These are phyloP conservation scores for Nibea coibor DNA, from an alignment of 2,113 vertebrate species.

Conservation along the genomic window DNA sequence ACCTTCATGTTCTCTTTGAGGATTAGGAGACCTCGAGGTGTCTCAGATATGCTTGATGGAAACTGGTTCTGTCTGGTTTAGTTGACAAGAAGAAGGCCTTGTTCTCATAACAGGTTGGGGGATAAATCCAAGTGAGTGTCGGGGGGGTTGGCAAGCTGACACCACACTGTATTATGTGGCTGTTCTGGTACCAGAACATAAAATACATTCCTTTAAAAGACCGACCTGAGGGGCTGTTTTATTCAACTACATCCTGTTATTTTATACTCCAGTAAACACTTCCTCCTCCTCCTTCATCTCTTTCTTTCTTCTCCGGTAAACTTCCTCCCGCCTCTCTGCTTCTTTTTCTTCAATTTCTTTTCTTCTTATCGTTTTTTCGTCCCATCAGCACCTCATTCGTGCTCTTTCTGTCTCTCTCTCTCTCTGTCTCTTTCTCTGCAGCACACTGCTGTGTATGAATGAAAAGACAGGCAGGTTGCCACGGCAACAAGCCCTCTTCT, in stretches of 20 bases:
- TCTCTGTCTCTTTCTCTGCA: conserved; percentile 20
- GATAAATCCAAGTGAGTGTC: too few species aligned
- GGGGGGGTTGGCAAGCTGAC: too few species aligned
- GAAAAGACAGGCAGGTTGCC: conserved; percentile 32
- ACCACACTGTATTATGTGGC: too few species aligned
- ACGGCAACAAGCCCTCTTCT: conserved; percentile 37
- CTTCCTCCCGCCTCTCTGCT: neutral
- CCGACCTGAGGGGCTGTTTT: too few species aligned
- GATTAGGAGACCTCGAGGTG: too few species aligned
- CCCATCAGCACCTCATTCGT: conserved; percentile 38
- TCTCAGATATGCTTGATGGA: too few species aligned
- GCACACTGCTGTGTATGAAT: conserved; percentile 22
- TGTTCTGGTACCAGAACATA: neutral
- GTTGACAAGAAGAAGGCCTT: too few species aligned
- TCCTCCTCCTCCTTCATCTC: neutral
- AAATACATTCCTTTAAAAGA: neutral
- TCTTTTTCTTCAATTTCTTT: neutral
- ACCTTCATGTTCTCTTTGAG: too few species aligned
- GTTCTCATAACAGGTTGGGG: too few species aligned
- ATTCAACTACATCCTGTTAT: neutral
- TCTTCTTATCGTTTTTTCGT: conserved; percentile 18
- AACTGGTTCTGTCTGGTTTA: too few species aligned
- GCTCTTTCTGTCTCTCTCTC: neutral
- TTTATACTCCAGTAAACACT: neutral
- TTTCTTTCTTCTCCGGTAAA: neutral